These are phyloP conservation scores for Mactra quadrangularis DNA, from an alignment of 1,140 invertebrate species.

Conservation along the genomic window DNA sequence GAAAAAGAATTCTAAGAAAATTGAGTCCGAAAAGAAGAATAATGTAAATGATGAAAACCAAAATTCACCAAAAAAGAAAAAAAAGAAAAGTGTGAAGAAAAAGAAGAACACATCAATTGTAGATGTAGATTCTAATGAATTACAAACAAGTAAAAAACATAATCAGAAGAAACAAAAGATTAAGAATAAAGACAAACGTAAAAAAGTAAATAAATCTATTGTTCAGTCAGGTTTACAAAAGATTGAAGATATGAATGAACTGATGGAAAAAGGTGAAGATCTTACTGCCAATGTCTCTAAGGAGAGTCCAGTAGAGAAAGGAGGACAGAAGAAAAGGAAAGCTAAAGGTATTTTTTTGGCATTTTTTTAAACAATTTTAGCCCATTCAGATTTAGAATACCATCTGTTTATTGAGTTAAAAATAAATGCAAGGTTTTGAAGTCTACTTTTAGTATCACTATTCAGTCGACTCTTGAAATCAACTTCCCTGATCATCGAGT, in stretches of 20 bases:
- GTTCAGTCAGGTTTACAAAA: background rate
- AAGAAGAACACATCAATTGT: constrained; percentile 2
- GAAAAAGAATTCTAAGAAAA: constrained; percentile 46
- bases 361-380: too few relatives aligned
- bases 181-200: constrained; percentile 45
- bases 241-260: constrained; percentile 17
- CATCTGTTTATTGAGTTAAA: too few relatives aligned
- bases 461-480: too few relatives aligned
- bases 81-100: constrained; percentile 29
- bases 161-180: constrained; percentile 11
- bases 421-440: too few relatives aligned
- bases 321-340: constrained; percentile 1
- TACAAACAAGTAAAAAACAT: background rate
- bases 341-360: background rate
- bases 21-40: background rate
- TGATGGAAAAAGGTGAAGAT: constrained; percentile 1
- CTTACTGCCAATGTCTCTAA: background rate
- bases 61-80: constrained; percentile 33
- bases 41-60: constrained; percentile 21
- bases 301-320: background rate
- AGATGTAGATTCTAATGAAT: background rate
- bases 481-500: too few relatives aligned
- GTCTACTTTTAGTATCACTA: too few relatives aligned
- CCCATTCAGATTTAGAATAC: too few relatives aligned
- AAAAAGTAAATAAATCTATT: constrained; percentile 6